Base-by-base conservation (phyloP, 2,113 vertebrate genomes). In the Urocynchramus pylzowi region DNA sequence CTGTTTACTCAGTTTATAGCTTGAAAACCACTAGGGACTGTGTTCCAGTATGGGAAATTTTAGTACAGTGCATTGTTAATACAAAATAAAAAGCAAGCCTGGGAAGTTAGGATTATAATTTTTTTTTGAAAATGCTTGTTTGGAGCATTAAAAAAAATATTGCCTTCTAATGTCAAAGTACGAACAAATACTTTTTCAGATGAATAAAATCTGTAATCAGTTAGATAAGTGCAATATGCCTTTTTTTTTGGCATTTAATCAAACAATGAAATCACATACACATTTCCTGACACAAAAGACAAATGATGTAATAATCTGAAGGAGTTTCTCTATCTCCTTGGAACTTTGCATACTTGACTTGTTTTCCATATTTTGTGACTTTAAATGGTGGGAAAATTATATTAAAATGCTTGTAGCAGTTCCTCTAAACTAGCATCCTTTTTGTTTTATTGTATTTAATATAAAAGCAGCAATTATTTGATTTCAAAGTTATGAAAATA, bases 401-500 rank as follows among this genome's bases (percentile, higher is more conserved):
- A 98, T 99, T 99, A 98, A 99, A 99, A 99, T 98, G 98, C 98
- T 99, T 98, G 98, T 99, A 98, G 98, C 99, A 98, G 98, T 98
- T 99, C 97, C 98, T 98, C 98, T 98, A 98, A 98, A 98, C 98
- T 98, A 98, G 98, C 98, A 98, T 99, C 98, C 98, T 99, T 99
- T 98, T 98, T 98, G 97, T 99, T 99, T 99, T 99, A 99, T 99
- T 99, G 98, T 99, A 98, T 98, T 97, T 98, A 98, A 99, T 99
- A 99, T 99, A 99, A 99, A 99, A 98, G 98, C 97, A 97, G 99
- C 99, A 99, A 99, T 99, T 99, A 99, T 99, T 99, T 99, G 98
- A 99, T 99, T 99, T 99, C 98, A 98, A 98, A 99, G 98, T 99
- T 99, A 99, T 99, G 99, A 99, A 99, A 99, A 99, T 99, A 99